Conservation (phyloP, 2,888 invertebrate genomes). For the Drosophila anomelani region DNA sequence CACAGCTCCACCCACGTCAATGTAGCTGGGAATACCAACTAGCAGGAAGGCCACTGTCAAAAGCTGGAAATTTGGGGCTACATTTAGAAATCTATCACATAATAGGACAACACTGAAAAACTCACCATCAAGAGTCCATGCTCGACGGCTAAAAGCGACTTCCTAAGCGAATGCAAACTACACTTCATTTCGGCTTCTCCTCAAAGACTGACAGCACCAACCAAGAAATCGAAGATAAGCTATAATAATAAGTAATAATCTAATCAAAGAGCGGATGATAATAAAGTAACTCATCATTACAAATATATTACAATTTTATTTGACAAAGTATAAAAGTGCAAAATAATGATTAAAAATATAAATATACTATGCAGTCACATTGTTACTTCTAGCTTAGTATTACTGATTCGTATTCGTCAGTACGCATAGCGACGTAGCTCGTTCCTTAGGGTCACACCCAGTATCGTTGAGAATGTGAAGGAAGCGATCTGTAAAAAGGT, state of each 20-base stretch:
- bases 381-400: conserved; percentile 2
- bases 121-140: conserved; percentile 3
- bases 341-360: not conserved
- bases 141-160: not conserved
- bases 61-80: not conserved
- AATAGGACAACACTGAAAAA: not conserved
- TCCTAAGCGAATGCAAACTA: no score
- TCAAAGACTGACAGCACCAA: not conserved
- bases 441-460: conserved; percentile 94
- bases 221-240: not conserved
- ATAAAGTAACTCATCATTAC: not conserved
- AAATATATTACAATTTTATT: not conserved
- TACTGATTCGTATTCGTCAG: conserved; percentile 80
- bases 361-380: not conserved
- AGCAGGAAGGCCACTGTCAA: not conserved
- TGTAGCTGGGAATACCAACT: not conserved
- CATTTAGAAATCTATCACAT: not conserved
- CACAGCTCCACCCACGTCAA: not conserved
- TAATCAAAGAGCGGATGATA: not conserved
- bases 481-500: conserved; percentile 85
- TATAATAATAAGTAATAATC: accelerated
- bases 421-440: conserved; percentile 89
- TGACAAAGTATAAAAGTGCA: not conserved
- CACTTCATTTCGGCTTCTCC: not conserved
- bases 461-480: conserved; percentile 92